phyloP scores from a whole-genome alignment of 2,113 vertebrate genomes.

The Chloropsis cyanopogon region DNA sequence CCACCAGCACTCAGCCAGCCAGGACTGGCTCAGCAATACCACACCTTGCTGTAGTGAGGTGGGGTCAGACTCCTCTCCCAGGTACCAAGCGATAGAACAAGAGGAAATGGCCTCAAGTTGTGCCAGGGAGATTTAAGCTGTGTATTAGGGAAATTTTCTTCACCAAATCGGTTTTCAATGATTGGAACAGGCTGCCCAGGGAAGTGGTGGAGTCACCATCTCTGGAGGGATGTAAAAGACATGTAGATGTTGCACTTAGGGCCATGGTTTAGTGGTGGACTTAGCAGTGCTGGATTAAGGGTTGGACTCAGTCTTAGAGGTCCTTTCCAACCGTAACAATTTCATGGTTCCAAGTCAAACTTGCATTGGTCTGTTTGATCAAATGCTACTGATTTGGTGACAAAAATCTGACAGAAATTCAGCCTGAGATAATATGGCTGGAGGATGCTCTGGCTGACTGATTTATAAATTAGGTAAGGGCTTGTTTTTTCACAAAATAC shows the following conservation, averaged over 20 bases:
- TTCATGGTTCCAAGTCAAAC: not conserved
- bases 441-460: not conserved
- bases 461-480: not conserved
- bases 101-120: not conserved
- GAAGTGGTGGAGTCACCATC: not conserved
- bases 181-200: not conserved
- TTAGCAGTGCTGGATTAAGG: not conserved
- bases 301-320: not conserved
- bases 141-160: not conserved
- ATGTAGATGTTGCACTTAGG: not conserved
- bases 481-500: not conserved
- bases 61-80: not conserved
- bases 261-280: not conserved
- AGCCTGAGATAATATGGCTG: not conserved
- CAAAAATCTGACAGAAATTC: not conserved
- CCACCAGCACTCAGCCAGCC: not conserved
- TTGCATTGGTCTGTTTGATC: not conserved
- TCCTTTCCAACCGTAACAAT: not conserved
- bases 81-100: not conserved
- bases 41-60: rapidly evolving
- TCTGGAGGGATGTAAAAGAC: not conserved
- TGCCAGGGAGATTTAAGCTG: not conserved
- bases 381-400: not conserved
- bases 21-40: not conserved
- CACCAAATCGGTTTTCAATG: not conserved